Base-by-base conservation (phyloP, 2,113 vertebrate genomes). In the Austrofundulus limnaeus region DNA sequence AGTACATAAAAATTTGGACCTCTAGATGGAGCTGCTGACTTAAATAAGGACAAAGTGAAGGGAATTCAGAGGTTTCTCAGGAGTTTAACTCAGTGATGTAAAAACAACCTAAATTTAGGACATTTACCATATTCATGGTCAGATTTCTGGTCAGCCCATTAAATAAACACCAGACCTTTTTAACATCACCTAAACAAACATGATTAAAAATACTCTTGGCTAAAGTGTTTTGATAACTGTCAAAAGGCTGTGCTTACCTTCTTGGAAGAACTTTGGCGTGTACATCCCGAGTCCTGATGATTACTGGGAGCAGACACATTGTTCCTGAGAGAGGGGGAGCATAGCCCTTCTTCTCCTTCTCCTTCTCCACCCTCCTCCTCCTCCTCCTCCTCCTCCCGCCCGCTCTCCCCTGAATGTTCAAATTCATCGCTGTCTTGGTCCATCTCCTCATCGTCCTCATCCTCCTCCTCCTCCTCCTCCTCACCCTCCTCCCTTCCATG, bases 361-460 rank as follows among this genome's bases (percentile, higher is more conserved):
- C 86, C 96, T 80, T 86, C 91, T 47, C 87, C 96, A 88, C 85
- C 97, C 81, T 95, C 96, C 61, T 96, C 91, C 50, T 88, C 96
- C 88, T 85, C 97, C 81, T 95, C 96, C 61, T 96, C 95, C 68
- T 96, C 95, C 71, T 97, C 97, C 82, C 94, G 92, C 65, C 94
- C 94, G 64, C 96, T 98, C 85, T 98, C 97, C 10, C 92, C 96
- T 14, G 96, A 98, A 46, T 94, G 95, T 82, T 99, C 96, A 83
- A 96, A 98, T 59, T 98, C 96, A 84, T 99, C 97, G 49, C 96
- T 98, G 88, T 98, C 96, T 90, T 99, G 96, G 91, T 99, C 97
- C 97, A 98, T 98, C 81, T 98, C 96, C 76, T 98, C 97, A 61
- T 98, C 96, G 2, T 96, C 96, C 63, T 95, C 95, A 4, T 94